phyloP scores from a whole-genome alignment of 2,797 vertebrate species.

The Serranus cabrilla region DNA sequence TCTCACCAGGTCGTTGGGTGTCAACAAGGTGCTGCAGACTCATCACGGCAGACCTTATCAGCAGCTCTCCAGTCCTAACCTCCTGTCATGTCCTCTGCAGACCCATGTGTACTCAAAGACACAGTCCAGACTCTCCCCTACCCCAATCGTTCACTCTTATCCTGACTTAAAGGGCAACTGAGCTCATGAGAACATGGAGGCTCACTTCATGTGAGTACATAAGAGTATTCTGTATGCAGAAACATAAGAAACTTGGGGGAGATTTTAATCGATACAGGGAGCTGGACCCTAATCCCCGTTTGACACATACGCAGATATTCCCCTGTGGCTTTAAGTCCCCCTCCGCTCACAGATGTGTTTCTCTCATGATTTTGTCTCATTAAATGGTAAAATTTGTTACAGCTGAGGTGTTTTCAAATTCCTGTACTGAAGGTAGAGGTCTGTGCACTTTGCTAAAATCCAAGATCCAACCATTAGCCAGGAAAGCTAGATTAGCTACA shows the following conservation, averaged over 20 bases:
- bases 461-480: too few relatives aligned
- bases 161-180: slow-evolving; percentile 28
- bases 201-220: slow-evolving; percentile 11
- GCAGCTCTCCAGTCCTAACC: slow-evolving; percentile 43
- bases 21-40: slow-evolving; percentile 48
- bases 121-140: slow-evolving; percentile 20
- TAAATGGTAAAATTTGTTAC: too few relatives aligned
- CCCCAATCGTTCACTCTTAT: slow-evolving; percentile 2
- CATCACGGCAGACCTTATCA: slow-evolving; percentile 59
- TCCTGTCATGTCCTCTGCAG: slow-evolving; percentile 36
- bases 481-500: too few relatives aligned
- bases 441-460: too few relatives aligned
- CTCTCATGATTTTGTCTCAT: too few relatives aligned
- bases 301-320: background rate
- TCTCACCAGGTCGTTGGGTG: slow-evolving; percentile 19
- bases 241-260: background rate
- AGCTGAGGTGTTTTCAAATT: too few relatives aligned
- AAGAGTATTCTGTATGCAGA: slow-evolving; percentile 12
- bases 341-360: too few relatives aligned
- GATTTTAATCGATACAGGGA: background rate
- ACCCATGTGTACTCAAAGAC: slow-evolving; percentile 29
- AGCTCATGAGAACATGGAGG: background rate
- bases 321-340: too few relatives aligned
- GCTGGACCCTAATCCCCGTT: background rate
- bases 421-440: too few relatives aligned